These are phyloP conservation scores for Limonius californicus DNA, from an alignment of 1,140 invertebrate species.

Conservation along the genomic window DNA sequence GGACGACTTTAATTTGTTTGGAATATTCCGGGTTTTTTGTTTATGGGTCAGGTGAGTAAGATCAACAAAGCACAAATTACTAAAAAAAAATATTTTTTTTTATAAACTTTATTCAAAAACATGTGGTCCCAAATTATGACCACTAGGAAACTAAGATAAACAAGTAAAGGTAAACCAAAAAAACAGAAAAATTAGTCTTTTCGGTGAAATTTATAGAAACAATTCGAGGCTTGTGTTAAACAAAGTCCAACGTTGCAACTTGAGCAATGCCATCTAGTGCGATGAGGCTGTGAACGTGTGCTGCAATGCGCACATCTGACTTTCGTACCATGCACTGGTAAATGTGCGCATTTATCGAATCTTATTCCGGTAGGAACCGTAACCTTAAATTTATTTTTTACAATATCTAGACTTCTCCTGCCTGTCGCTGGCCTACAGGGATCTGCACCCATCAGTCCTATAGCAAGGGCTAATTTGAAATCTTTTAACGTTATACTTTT, in stretches of 20 bases:
- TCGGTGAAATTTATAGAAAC: background rate
- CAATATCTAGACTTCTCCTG: background rate
- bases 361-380: conserved; percentile 10
- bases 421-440: background rate
- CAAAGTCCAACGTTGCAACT: conserved; percentile 9
- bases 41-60: too few relatives aligned
- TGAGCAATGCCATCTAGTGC: background rate
- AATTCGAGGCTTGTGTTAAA: conserved; percentile 7
- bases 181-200: too few relatives aligned
- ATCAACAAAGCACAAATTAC: too few relatives aligned
- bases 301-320: background rate
- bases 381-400: background rate
- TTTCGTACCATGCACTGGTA: background rate
- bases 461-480: conserved; percentile 24
- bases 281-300: background rate
- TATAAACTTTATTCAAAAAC: too few relatives aligned
- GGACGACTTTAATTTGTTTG: too few relatives aligned
- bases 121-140: too few relatives aligned
- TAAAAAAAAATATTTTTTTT: too few relatives aligned
- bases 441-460: conserved; percentile 24
- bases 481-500: conserved; percentile 16
- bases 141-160: too few relatives aligned
- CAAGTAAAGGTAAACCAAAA: too few relatives aligned
- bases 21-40: too few relatives aligned
- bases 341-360: background rate